Percentiles rank a stretch among this genome's conserved stretches.
Conservation (phyloP, 1,140 invertebrate species). For the Aphis craccivora region DNA sequence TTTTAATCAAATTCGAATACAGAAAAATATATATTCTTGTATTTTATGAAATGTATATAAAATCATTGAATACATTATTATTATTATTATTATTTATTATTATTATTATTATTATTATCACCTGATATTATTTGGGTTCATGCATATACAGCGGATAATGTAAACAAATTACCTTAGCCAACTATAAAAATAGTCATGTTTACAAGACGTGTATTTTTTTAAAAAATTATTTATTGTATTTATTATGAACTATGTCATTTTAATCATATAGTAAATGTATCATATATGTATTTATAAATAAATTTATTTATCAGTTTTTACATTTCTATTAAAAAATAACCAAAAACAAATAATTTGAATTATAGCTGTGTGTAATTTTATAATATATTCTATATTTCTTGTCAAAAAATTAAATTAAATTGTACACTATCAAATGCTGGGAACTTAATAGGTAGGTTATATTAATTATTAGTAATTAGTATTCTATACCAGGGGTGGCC, state of each 20-base stretch:
- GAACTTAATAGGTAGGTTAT: too few species aligned
- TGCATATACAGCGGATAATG: conserved; percentile 24
- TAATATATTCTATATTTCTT: not conserved
- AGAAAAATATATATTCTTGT: conserved; percentile 39
- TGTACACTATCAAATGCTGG: too few species aligned
- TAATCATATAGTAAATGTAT: conserved; percentile 42
- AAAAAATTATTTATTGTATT: conserved; percentile 42
- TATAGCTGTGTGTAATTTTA: not conserved
- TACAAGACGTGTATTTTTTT: conserved; percentile 39
- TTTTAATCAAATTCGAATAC: conserved; percentile 5
- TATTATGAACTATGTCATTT: conserved; percentile 32
- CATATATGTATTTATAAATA: conserved; percentile 47
- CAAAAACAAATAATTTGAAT: not conserved
- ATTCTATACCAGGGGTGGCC: too few species aligned
- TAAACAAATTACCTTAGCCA: conserved; percentile 42
- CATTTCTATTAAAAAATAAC: conserved; percentile 5
- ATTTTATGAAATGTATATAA: conserved; percentile 44
- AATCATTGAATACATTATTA: conserved; percentile 31
- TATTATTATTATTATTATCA: conserved; percentile 32
- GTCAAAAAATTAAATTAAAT: too few species aligned
- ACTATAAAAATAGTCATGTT: conserved; percentile 38
- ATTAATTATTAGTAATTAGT: too few species aligned
- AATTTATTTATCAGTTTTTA: conserved; percentile 50
- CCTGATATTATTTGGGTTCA: conserved; percentile 23
- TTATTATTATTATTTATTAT: conserved; percentile 34